These are phyloP conservation scores for Muschampia plurimacula DNA, from an alignment of 2,888 invertebrate genomes.

Conservation along the genomic window DNA sequence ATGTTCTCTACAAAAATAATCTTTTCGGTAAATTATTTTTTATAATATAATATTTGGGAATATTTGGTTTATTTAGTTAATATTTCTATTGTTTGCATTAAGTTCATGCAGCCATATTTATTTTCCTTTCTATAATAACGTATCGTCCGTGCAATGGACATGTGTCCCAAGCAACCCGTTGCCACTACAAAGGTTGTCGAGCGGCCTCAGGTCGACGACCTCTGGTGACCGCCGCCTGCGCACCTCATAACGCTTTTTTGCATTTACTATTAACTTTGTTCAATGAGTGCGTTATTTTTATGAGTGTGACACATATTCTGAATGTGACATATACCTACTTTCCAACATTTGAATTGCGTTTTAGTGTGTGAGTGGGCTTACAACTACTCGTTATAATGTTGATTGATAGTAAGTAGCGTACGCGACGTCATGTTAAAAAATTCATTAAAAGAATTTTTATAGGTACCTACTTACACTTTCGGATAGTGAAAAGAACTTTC, in stretches of 20 bases:
- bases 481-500: no score
- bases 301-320: conserved; percentile 35
- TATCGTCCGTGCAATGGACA: conserved; percentile 50
- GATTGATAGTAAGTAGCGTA: background rate
- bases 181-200: conserved; percentile 73
- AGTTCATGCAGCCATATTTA: background rate
- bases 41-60: no score
- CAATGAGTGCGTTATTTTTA: conserved; percentile 19
- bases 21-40: no score
- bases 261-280: conserved; percentile 37
- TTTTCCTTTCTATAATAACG: background rate
- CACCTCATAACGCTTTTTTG: conserved; percentile 62
- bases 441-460: no score
- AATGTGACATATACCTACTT: background rate
- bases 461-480: no score
- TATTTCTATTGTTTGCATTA: background rate
- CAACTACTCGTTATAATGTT: background rate
- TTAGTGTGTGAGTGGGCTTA: background rate
- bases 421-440: no score
- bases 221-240: conserved; percentile 76
- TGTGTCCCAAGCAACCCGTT: conserved; percentile 61
- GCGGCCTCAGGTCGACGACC: conserved; percentile 71
- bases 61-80: no score
- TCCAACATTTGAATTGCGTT: background rate
- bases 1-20: no score